Evolutionary conservation across 1,140 invertebrate species (phyloP).

Genomic region (Drosophila trapezifrons): DNA sequence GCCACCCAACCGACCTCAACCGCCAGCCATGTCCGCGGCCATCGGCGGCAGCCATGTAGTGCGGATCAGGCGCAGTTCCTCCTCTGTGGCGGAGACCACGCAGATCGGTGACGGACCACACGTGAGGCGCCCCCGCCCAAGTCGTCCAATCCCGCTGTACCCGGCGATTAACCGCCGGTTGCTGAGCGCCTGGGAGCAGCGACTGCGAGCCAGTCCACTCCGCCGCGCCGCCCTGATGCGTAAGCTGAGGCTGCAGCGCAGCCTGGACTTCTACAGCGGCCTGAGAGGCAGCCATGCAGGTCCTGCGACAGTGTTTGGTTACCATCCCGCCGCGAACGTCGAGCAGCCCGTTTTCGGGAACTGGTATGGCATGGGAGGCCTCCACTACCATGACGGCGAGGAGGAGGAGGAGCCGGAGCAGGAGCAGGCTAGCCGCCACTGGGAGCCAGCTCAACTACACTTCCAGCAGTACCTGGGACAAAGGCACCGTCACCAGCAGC

Average conservation of each 20-base stretch:
- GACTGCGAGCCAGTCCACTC: not conserved
- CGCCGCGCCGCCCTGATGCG: not conserved
- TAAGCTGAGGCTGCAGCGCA: constrained; percentile 16
- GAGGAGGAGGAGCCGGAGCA: not conserved
- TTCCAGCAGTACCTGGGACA: constrained; percentile 32
- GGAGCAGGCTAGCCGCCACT: constrained; percentile 7
- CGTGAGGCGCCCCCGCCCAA: not conserved
- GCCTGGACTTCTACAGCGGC: constrained; percentile 24
- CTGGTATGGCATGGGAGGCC: constrained; percentile 8
- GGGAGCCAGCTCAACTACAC: constrained; percentile 12
- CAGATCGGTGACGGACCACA: constrained; percentile 39
- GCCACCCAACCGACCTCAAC: not conserved
- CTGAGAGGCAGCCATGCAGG: constrained; percentile 5
- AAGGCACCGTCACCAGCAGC: not conserved
- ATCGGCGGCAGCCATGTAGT: not conserved
- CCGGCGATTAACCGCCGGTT: not conserved
- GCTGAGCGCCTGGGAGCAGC: not conserved
- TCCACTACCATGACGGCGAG: not conserved
- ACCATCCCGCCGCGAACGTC: not conserved
- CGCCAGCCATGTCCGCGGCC: constrained; percentile 9
- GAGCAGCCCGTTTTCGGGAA: not conserved
- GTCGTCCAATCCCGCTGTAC: not conserved
- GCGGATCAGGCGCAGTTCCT: not conserved
- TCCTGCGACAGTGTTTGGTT: constrained; percentile 12
- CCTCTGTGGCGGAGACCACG: constrained; percentile 5